A percentile compares a stretch with the other conserved stretches of the same genome.
Evolutionary conservation across 1,140 invertebrate genomes (phyloP).

Genomic region (Caenorhabditis brenneri): DNA sequence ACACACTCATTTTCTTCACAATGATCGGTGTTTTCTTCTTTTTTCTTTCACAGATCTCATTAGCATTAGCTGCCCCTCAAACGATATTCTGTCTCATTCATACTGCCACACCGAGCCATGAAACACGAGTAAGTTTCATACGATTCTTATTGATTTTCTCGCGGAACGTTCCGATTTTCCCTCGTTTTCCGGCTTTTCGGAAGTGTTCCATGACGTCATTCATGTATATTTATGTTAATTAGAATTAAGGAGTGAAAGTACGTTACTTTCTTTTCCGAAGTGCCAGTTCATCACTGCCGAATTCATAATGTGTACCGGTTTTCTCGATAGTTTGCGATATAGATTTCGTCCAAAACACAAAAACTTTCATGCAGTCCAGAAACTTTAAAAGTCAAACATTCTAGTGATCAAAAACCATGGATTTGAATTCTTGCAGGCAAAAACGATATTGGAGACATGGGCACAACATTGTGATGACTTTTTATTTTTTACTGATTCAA

Average conservation of each 20-base stretch:
- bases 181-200: background rate
- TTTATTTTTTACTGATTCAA: constrained; percentile 57
- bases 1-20: background rate
- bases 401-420: background rate
- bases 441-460: constrained; percentile 55
- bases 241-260: background rate
- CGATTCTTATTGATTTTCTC: background rate
- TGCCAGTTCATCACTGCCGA: background rate
- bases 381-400: background rate
- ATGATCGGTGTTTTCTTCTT: constrained; percentile 24
- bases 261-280: constrained; percentile 1
- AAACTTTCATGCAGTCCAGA: background rate
- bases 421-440: constrained; percentile 37
- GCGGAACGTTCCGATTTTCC: background rate
- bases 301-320: background rate
- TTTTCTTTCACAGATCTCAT: constrained; percentile 27
- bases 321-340: background rate
- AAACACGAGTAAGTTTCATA: constrained; percentile 51
- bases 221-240: background rate
- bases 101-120: constrained; percentile 58
- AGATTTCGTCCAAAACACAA: background rate
- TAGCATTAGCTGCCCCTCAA: constrained; percentile 8
- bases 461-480: constrained; percentile 50
- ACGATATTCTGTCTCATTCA: constrained; percentile 58
- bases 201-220: background rate